A percentile compares a stretch with the other conserved stretches of the same genome.
Evolutionary conservation across 1,140 invertebrate genomes (phyloP).

Genomic region (Triops cancriformis): DNA sequence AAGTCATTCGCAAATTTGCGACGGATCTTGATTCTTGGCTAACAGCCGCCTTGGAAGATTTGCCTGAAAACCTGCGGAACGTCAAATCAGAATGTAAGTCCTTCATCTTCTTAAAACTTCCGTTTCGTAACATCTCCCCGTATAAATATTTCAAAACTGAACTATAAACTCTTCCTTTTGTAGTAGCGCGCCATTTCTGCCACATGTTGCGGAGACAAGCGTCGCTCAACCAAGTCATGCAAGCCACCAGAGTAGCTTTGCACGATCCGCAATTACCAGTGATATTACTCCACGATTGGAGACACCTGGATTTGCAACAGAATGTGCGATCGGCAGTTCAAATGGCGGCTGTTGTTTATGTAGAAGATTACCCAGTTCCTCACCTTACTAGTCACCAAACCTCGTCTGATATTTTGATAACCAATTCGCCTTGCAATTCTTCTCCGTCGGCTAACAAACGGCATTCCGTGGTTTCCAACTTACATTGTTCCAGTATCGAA

Average conservation of each 20-base stretch:
- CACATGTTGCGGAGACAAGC: conserved; percentile 50
- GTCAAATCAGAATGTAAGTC: conserved; percentile 45
- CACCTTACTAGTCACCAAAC: not conserved
- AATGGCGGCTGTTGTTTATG: not conserved
- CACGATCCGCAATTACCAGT: conserved; percentile 48
- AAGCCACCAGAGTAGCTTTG: conserved; percentile 49
- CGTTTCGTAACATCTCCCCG: not conserved
- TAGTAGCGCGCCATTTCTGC: conserved; percentile 45
- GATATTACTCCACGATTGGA: conserved; percentile 50
- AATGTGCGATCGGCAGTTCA: conserved; percentile 32
- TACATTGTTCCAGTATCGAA: conserved; percentile 3
- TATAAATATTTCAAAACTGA: not conserved
- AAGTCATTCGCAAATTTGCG: conserved; percentile 49
- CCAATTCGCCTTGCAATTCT: not conserved
- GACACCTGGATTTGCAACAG: conserved; percentile 37
- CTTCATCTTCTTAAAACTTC: not conserved
- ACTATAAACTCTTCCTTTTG: conserved; percentile 22
- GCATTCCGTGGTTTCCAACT: not conserved
- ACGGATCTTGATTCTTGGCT: conserved; percentile 48
- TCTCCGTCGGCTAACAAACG: not conserved
- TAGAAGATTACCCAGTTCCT: not conserved
- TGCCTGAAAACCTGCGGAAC: conserved; percentile 45
- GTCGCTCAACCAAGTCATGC: conserved; percentile 52
- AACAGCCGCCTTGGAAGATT: conserved; percentile 43
- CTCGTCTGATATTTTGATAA: not conserved